Evolutionary conservation across 2,797 vertebrate genomes (phyloP), one percentile per base, ranked within the genome.

Genomic region (Peromyscus melanophrys): DNA sequence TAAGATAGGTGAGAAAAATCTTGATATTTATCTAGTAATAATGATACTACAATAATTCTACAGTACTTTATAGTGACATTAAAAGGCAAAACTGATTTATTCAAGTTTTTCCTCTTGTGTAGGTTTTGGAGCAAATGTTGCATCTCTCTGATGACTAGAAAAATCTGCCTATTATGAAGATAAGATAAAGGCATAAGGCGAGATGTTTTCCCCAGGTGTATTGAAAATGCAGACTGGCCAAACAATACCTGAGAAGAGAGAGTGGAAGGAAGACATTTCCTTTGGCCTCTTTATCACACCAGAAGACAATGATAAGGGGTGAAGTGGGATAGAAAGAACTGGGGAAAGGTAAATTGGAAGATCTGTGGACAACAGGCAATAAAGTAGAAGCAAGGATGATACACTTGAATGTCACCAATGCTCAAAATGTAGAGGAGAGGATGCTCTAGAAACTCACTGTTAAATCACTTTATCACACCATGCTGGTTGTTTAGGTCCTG

Each of bases 211-310:
- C n/a, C 46, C 14, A 80, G 83, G 21, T 82, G 55, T 73, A 52
- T 6, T 23, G 49, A 37, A 3, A 69, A 14, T 67, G 8, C 29
- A 37, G 21, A 34, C 71, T 0, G 52, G 23, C 61, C 2, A 49
- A 92, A 65, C 3, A 55, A 40, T n/a, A 17, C 1, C 0, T 25
- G 37, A 19, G 9, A 61, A 92, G 34, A 81, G 11, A 94, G 21
- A 4, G 29, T 29, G 0, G 40, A 78, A 92, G 52, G 11, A 63
- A 92, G 86, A 73, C 4, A 1, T 75, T 94, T 52, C 29, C 8
- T 19, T 89, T 71, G 77, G 61, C 25, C 34, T 49, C n/a, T 89
- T 73, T 57, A 94, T 89, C 86, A 92, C 29, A 63, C 59, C 29
- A 27, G 37, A 85, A 21, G 71, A 96, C 29, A 80, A 73, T 49